Base-by-base conservation (phyloP, 2,888 invertebrate species). In the Stratiomys singularior region DNA sequence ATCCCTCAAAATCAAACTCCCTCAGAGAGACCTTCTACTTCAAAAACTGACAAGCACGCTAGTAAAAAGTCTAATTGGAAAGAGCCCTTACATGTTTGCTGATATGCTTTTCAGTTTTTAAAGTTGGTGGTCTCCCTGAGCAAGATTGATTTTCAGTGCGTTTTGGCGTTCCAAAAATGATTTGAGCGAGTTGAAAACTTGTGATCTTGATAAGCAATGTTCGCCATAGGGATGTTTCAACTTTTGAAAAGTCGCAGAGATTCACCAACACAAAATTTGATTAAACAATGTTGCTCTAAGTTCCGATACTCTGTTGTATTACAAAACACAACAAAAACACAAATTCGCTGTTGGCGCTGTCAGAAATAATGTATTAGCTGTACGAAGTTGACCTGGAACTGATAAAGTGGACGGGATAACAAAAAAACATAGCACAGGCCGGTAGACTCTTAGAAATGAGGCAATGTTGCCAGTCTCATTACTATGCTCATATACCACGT, bases 191-290 rank as follows among this genome's bases (percentile, higher is more conserved):
- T 0, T 4, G 27, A 63, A 21, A 63, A 63, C 63, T 25, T 63
- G 3, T 15, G 63, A 7, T 63, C 27, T 1, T 1, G 63, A 52
- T 15, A 52, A 52, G 52, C 52, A 52, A 52, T 52, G 1, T 52
- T 52, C 15, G 13, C 60, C 60, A 60, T 60, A 60, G 60, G 60
- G 7, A 0, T 1, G 30, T 64, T 64, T 64, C 18, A 64, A 64
- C 30, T 64, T 64, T 27, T 1, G 28, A 44, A 69, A 69, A 37
- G 23, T 69, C 44, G 44, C 11, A 27, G 46, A 1, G 25, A 69
- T 69, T 44, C 69, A 21, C 21, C 69, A 46, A 47, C 47, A 44
- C 69, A 1, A 44, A 69, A 69, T n/a, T 69, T 47, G 15, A 69
- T 64, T 27, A 1, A 27, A 64, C 30, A 64, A 64, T 30, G 1